Base-by-base conservation (phyloP, 2,113 vertebrate genomes). In the Stegastes partitus region DNA sequence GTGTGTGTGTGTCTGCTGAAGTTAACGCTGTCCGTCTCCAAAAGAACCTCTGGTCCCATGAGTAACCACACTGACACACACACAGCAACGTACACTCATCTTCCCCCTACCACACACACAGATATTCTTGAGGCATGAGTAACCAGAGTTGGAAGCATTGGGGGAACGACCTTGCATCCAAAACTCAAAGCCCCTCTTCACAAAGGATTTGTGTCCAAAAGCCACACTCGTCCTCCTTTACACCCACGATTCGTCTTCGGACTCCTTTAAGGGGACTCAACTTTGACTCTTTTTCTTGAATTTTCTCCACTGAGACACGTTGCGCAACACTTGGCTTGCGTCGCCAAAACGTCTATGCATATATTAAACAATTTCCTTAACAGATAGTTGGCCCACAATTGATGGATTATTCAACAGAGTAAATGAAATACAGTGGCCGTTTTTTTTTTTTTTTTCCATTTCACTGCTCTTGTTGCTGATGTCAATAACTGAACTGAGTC, bases 41-140 rank as follows among this genome's bases (percentile, higher is more conserved):
- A 85, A 86, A 87, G 74, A 82, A 88, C 84, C 89, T 73, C 62
- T 76, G 83, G 89, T 87, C 88, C 90, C 82, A 89, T 92, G 91
- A 92, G 86, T 83, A 92, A 91, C 78, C 79, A 45, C 47, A 83
- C 68, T 76, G 72, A 83, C 77, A 73, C 69, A 81, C 58, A 64
- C 57, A 74, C 37, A 63, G 19, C 70, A 45, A 31, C 4, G 14
- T 62, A 66, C 53, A 70, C 78, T 69, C 65, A 76, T 68, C 58
- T 10, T n/a, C 18, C 54, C 11, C 42, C 58, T 34, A 61, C 69
- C 53, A 34, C 64, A 74, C 47, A 53, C 62, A 74, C 3, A 16
- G 7, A 77, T 34, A 64, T 77, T 84, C 67, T 87, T 34, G 68
- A 87, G 74, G 81, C 82, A 64, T 91, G 89, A 92, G 88, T 90